Percentiles rank a stretch among this genome's conserved stretches.
Conservation (phyloP, 1,140 invertebrate species). For the Drosophila biarmipes region DNA sequence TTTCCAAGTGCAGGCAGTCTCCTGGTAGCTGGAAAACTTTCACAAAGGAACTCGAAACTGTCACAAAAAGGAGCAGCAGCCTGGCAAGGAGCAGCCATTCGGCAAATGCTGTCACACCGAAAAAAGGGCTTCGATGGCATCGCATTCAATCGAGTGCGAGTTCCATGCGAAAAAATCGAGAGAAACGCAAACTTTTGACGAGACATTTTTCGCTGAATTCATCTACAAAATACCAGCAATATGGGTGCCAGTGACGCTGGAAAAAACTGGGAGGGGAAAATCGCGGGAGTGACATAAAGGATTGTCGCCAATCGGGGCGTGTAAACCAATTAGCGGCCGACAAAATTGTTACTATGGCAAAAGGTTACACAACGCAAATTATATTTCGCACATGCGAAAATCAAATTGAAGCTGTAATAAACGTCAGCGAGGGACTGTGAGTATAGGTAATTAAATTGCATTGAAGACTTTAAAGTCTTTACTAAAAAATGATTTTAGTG, state of each 20-base stretch:
- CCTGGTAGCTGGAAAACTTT: slow-evolving; percentile 37
- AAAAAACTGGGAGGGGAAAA: not conserved
- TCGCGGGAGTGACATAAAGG: slow-evolving; percentile 18
- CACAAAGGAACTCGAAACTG: slow-evolving; percentile 74
- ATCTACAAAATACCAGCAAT: slow-evolving; percentile 18
- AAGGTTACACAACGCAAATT: slow-evolving; percentile 25
- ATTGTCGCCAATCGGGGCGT: slow-evolving; percentile 31
- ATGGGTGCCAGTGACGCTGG: not conserved
- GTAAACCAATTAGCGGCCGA: slow-evolving; percentile 39
- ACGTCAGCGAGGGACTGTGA: not conserved
- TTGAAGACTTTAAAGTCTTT: not conserved
- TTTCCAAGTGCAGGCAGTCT: not conserved
- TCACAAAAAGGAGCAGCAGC: slow-evolving; percentile 73
- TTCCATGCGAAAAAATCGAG: slow-evolving; percentile 53
- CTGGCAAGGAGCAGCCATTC: slow-evolving; percentile 39
- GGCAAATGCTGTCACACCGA: slow-evolving; percentile 28
- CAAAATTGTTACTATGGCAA: slow-evolving; percentile 42
- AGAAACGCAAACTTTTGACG: slow-evolving; percentile 48
- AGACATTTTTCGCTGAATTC: slow-evolving; percentile 62
- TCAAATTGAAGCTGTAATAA: not conserved
- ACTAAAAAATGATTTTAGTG: too few relatives aligned
- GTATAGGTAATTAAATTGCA: not conserved
- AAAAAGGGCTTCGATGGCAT: slow-evolving; percentile 42
- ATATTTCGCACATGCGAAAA: slow-evolving; percentile 23
- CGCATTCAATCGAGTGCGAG: slow-evolving; percentile 40